Evolutionary conservation across 2,888 invertebrate genomes (phyloP), one percentile per base, ranked within the genome.

Genomic region (Thalpophila matura): DNA sequence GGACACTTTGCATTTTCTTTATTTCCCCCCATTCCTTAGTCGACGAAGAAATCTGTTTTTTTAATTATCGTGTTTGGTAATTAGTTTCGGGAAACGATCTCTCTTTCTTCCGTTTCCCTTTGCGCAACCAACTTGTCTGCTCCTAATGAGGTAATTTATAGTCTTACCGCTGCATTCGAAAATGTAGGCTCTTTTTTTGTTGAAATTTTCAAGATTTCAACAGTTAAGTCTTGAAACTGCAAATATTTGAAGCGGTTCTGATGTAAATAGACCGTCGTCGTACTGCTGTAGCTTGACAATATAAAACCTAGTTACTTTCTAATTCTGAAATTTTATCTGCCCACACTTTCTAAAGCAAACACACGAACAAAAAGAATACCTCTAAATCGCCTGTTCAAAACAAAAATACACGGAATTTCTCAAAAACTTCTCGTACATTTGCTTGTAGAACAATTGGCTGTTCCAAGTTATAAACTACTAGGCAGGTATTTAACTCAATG

Each of bases 31-130:
- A 86, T 90, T 86, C 86, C 88, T 86, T 81, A 79, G 79, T 78
- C 83, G 81, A 83, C 83, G 87, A 79, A 88, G 90, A 86, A 93
- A 92, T 94, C 94, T 94, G 94, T 93, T 94, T 93, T 94, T 91
- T 94, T 94, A 94, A 95, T 94, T 94, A 94, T 92, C 93, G 92
- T 94, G 93, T 94, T 95, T 94, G 91, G 92, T 93, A 94, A 95
- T 95, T 95, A 94, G 94, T 94, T 95, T 92, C 87, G 90, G 91
- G 91, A 89, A 92, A 91, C 91, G 93, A 92, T 92, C 90, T 89
- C 90, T 89, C 86, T 89, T 89, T 90, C 88, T 86, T 89, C 86
- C 87, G 85, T 86, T 93, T 90, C 88, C 86, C 88, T 83, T 83
- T 84, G 81, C 81, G 81, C 81, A 83, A 85, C 83, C 90, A 93